phyloP scores from a whole-genome alignment of 2,113 vertebrate species.

The Actenoides hombroni region DNA sequence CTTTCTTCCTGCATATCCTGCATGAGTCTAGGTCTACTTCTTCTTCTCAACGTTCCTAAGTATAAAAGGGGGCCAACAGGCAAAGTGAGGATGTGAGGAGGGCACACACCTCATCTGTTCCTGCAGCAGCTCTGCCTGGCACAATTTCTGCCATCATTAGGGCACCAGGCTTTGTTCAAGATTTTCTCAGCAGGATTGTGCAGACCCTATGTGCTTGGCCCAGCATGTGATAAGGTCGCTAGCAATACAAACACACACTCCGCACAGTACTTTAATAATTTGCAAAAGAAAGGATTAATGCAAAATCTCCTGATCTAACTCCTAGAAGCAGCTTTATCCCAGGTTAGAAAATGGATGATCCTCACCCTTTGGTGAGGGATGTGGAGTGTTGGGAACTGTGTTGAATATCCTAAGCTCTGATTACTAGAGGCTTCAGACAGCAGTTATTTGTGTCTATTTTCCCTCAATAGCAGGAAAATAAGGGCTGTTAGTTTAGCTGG shows the following conservation, averaged over 20 bases:
- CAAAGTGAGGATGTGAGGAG: neutral
- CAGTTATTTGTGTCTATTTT: neutral
- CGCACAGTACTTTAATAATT: neutral
- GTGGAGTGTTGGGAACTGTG: fast-evolving
- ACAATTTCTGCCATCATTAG: neutral
- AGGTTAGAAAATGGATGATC: neutral
- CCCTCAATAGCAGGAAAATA: neutral
- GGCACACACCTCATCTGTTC: neutral
- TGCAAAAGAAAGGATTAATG: neutral
- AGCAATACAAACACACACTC: neutral
- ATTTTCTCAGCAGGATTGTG: constrained; percentile 11
- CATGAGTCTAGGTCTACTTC: neutral
- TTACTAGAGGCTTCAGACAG: neutral
- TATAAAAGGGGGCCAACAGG: neutral
- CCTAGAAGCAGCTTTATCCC: neutral
- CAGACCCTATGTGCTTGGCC: neutral
- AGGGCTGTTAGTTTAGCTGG: neutral
- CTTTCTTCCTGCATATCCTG: neutral
- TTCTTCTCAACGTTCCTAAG: neutral
- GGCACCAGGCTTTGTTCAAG: neutral
- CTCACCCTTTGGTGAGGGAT: too few species aligned
- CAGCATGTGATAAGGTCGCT: neutral
- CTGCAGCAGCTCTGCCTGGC: neutral
- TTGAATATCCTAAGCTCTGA: neutral
- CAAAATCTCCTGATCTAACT: neutral